phyloP scores from a whole-genome alignment of 2,888 invertebrate species.

The Catocala nupta region DNA sequence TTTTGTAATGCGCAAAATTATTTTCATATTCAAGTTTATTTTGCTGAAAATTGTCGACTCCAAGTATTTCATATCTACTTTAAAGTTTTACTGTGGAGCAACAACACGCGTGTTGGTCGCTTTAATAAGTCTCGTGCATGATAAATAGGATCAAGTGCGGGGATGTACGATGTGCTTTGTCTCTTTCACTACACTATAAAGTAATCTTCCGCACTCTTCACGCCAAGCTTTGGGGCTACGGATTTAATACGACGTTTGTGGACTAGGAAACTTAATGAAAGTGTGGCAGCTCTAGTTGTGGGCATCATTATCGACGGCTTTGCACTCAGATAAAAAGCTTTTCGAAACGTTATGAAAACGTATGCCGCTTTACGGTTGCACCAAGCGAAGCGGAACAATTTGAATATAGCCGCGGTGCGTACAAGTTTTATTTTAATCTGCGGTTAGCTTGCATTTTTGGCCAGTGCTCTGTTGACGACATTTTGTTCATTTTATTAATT shows the following conservation, averaged over 20 bases:
- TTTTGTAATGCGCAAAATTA: too few species aligned
- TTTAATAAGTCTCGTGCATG: constrained; percentile 83
- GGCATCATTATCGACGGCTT: constrained; percentile 83
- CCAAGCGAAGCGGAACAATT: constrained; percentile 63
- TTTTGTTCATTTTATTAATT: constrained; percentile 26
- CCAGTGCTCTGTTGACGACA: constrained; percentile 14
- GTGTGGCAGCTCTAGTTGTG: constrained; percentile 69
- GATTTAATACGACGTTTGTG: constrained; percentile 71
- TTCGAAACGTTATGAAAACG: constrained; percentile 73
- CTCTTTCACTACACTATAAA: constrained; percentile 55
- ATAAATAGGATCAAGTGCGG: constrained; percentile 84
- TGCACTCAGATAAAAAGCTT: constrained; percentile 76
- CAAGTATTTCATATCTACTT: constrained; percentile 65
- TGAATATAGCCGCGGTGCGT: constrained; percentile 48
- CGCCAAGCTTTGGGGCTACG: constrained; percentile 60
- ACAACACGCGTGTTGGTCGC: constrained; percentile 79
- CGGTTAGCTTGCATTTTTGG: constrained; percentile 32
- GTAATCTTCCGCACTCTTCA: constrained; percentile 57
- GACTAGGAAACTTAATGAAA: constrained; percentile 82
- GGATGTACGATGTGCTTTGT: constrained; percentile 59
- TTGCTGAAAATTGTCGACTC: constrained; percentile 53
- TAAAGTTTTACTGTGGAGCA: constrained; percentile 73
- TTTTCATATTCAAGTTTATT: too few species aligned
- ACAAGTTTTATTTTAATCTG: constrained; percentile 54
- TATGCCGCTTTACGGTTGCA: constrained; percentile 74